These are phyloP conservation scores for Porites divaricata DNA, from an alignment of 92 coral and sea anemone species.

Conservation along the genomic window DNA sequence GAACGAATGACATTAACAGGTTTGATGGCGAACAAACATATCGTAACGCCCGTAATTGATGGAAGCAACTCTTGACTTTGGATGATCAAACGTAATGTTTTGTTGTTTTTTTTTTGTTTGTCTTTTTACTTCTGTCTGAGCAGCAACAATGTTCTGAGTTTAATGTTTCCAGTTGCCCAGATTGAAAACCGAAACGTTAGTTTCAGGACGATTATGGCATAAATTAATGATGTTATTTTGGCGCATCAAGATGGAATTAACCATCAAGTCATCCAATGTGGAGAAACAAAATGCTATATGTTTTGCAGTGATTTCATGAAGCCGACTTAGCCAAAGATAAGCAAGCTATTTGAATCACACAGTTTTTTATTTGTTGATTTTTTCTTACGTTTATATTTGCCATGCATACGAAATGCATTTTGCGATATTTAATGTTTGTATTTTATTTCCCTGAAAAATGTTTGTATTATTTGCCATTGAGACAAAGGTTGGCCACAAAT, in stretches of 20 bases:
- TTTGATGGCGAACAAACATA: too few species aligned
- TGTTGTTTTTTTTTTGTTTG: neutral
- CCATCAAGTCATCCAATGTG: neutral
- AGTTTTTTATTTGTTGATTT: neutral
- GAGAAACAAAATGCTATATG: constrained; percentile 1
- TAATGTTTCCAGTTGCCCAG: neutral
- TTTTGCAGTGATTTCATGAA: neutral
- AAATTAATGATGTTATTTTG: constrained; percentile 5
- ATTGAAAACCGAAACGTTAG: neutral
- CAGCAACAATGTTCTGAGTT: neutral
- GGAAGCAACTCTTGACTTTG: too few species aligned
- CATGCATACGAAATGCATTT: neutral
- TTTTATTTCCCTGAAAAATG: neutral
- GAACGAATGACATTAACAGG: too few species aligned
- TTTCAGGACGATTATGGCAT: neutral
- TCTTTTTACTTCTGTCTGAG: too few species aligned
- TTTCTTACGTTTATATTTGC: neutral
- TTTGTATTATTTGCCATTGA: neutral
- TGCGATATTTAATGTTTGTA: too few species aligned
- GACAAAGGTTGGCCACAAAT: neutral
- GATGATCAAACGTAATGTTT: too few species aligned
- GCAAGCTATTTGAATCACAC: neutral
- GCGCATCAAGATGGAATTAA: neutral
- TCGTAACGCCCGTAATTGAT: too few species aligned
- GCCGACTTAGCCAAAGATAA: neutral